Conservation (phyloP, 2,888 invertebrate species). For the Gnatocerus cornutus region DNA sequence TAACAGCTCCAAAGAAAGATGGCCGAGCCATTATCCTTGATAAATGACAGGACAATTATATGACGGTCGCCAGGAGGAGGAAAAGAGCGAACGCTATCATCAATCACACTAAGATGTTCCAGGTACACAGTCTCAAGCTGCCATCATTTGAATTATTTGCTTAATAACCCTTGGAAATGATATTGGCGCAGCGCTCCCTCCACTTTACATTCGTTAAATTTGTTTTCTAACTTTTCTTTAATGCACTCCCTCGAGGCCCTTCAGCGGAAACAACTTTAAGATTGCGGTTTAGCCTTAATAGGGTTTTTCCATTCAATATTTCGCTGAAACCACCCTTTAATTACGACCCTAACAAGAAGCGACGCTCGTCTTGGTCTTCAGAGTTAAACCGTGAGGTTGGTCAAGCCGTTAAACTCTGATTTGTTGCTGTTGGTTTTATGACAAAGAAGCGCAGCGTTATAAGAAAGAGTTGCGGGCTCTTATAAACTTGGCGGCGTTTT, state of each 20-base stretch:
- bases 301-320: slow-evolving; percentile 19
- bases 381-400: slow-evolving; percentile 24
- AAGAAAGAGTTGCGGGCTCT: slow-evolving; percentile 29
- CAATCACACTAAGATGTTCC: slow-evolving; percentile 51
- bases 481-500: slow-evolving; percentile 27
- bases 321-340: slow-evolving; percentile 1
- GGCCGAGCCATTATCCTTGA: slow-evolving; percentile 65
- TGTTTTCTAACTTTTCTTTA: slow-evolving; percentile 54
- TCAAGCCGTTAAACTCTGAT: slow-evolving; percentile 28
- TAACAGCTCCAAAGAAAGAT: slow-evolving; percentile 55
- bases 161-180: slow-evolving; percentile 58
- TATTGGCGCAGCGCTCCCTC: slow-evolving; percentile 48
- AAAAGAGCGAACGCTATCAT: slow-evolving; percentile 49
- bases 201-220: slow-evolving; percentile 53
- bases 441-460: slow-evolving; percentile 23
- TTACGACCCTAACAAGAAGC: slow-evolving; percentile 1
- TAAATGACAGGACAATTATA: slow-evolving; percentile 68
- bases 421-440: slow-evolving; percentile 27
- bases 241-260: slow-evolving; percentile 46
- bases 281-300: slow-evolving; percentile 36
- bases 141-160: slow-evolving; percentile 58
- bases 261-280: slow-evolving; percentile 38
- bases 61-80: slow-evolving; percentile 52
- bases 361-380: background rate
- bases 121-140: slow-evolving; percentile 49